Conservation (phyloP, 2,888 invertebrate species). For the Lithophane ornitopus region DNA sequence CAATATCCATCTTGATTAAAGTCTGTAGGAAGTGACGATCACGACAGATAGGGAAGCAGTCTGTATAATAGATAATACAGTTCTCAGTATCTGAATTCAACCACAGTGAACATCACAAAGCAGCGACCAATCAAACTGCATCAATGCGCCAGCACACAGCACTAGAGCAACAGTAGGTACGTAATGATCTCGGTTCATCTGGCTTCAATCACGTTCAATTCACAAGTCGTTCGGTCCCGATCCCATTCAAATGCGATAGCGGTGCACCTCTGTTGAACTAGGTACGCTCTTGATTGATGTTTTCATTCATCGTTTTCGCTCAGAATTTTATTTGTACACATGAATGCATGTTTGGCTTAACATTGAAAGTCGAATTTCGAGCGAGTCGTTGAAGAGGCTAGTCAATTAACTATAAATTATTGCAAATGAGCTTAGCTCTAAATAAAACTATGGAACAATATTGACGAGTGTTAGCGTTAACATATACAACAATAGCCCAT, state of each 20-base stretch:
- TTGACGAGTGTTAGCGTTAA: neutral
- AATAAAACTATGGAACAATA: neutral
- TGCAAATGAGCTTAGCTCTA: neutral
- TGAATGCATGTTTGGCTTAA: neutral
- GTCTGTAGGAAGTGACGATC: neutral
- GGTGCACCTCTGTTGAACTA: conserved; percentile 46
- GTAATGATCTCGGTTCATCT: conserved; percentile 70
- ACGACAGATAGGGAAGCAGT: neutral
- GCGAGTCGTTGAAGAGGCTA: neutral
- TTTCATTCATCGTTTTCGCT: conserved; percentile 47
- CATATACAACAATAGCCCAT: conserved; percentile 18
- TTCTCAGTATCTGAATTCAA: conserved; percentile 30
- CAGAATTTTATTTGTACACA: conserved; percentile 34
- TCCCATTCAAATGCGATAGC: conserved; percentile 57
- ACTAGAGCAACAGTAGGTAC: conserved; percentile 44
- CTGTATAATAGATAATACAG: conserved; percentile 1
- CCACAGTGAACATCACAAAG: conserved; percentile 36
- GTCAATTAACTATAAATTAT: neutral
- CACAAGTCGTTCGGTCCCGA: conserved; percentile 62
- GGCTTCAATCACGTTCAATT: conserved; percentile 70
- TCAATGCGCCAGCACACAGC: conserved; percentile 34
- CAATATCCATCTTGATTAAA: neutral
- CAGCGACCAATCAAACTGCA: conserved; percentile 48
- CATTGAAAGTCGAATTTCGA: neutral
- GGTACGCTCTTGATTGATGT: conserved; percentile 55